A percentile compares a stretch with the other conserved stretches of the same genome.
These are phyloP conservation scores for Pluvianellus socialis DNA, from an alignment of 2,113 vertebrate species.

Conservation along the genomic window DNA sequence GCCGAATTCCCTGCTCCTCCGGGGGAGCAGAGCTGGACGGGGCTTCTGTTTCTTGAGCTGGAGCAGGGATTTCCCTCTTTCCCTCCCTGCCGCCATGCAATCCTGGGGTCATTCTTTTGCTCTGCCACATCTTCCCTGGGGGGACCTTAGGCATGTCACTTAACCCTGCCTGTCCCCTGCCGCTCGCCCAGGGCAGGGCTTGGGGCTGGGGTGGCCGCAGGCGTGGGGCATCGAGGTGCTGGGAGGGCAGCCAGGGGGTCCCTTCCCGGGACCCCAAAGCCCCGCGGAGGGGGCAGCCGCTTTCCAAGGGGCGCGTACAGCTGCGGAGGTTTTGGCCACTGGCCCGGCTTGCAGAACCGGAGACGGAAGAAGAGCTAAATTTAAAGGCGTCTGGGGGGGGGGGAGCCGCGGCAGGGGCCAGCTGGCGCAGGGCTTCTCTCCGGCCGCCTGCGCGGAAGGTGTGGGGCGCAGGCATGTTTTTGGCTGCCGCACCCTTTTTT, in stretches of 20 bases:
- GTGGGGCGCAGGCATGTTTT: not conserved
- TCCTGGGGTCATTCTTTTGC: not conserved
- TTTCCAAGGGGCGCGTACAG: not conserved
- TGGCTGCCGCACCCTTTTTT: not conserved
- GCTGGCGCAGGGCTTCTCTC: not conserved
- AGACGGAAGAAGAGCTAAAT: conserved; percentile 13
- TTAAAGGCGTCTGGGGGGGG: not conserved
- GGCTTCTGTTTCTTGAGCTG: not conserved
- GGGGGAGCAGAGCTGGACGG: not conserved
- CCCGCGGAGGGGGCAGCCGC: fast-evolving
- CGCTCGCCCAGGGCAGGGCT: fast-evolving
- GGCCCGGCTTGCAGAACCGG: not conserved
- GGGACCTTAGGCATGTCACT: not conserved
- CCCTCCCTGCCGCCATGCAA: not conserved
- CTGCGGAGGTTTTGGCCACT: not conserved
- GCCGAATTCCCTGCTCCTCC: fast-evolving
- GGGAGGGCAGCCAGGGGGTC: no score
- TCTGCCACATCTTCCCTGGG: not conserved
- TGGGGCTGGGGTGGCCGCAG: not conserved
- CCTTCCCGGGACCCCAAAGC: not conserved
- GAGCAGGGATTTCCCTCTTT: not conserved
- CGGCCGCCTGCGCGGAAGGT: not conserved
- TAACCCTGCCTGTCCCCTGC: not conserved
- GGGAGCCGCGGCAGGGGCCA: fast-evolving
- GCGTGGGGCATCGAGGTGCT: fast-evolving